A percentile compares a stretch with the other conserved stretches of the same genome.
These are phyloP conservation scores for Callaeas wilsoni DNA, from an alignment of 2,113 vertebrate genomes.

Conservation along the genomic window DNA sequence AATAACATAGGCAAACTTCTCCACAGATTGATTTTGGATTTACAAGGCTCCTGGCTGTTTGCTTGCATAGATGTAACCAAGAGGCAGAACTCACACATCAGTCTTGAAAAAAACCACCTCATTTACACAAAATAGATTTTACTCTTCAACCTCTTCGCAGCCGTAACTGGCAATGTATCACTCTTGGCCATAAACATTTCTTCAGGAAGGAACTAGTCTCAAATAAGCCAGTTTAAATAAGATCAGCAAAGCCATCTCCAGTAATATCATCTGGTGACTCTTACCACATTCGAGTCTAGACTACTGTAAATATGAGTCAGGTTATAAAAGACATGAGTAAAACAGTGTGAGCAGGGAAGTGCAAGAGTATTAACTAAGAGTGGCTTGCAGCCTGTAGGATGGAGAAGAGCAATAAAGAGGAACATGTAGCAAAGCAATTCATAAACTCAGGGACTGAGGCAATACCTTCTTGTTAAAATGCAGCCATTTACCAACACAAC, in stretches of 20 bases:
- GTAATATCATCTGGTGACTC: constrained; percentile 23
- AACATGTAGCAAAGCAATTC: not conserved
- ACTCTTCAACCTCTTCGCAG: not conserved
- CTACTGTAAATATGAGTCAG: constrained; percentile 8
- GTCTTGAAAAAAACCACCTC: not conserved
- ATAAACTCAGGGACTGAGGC: not conserved
- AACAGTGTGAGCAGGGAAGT: not conserved
- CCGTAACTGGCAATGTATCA: not conserved
- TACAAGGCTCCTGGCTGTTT: constrained; percentile 2
- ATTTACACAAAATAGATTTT: constrained; percentile 26
- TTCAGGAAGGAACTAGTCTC: constrained; percentile 22
- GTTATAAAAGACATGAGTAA: not conserved
- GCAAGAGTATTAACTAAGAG: not conserved
- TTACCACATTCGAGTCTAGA: constrained; percentile 11
- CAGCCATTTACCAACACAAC: not conserved
- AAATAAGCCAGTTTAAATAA: constrained; percentile 45
- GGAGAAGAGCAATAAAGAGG: not conserved
- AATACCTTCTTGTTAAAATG: not conserved
- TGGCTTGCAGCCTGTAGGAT: not conserved
- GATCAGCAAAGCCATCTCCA: constrained; percentile 10
- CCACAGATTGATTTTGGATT: constrained; percentile 6
- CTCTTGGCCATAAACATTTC: not conserved
- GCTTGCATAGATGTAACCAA: not conserved
- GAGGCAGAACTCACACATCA: not conserved
- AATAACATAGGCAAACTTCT: constrained; percentile 29